Evolutionary conservation across 1,140 invertebrate species (phyloP).

Genomic region (Drosophila virilis): DNA sequence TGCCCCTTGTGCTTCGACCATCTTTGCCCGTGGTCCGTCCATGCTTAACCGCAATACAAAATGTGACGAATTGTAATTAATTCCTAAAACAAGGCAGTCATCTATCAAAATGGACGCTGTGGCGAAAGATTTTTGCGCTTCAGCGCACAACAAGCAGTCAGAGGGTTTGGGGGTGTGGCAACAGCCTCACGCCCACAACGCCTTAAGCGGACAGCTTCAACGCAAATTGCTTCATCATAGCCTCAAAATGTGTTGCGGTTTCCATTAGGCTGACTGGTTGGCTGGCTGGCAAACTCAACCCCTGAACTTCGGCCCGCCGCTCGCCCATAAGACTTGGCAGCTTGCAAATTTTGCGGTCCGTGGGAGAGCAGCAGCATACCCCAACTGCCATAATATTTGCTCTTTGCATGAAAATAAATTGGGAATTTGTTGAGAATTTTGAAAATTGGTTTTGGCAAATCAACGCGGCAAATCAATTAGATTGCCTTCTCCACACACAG

Average conservation of each 20-base stretch:
- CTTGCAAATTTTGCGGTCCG: slow-evolving; percentile 70
- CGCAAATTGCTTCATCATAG: slow-evolving; percentile 81
- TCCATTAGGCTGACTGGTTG: slow-evolving; percentile 68
- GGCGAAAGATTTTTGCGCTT: slow-evolving; percentile 78
- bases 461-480: slow-evolving; percentile 70
- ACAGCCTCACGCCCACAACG: slow-evolving; percentile 50
- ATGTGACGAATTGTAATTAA: slow-evolving; percentile 84
- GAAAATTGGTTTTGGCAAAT: slow-evolving; percentile 63
- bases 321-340: slow-evolving; percentile 37
- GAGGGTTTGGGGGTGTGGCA: slow-evolving; percentile 2
- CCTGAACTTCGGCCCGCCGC: background rate
- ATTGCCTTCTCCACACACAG: slow-evolving; percentile 43
- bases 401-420: slow-evolving; percentile 75
- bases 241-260: slow-evolving; percentile 74
- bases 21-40: slow-evolving; percentile 28
- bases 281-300: background rate
- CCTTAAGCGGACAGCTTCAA: slow-evolving; percentile 61
- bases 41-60: slow-evolving; percentile 72
- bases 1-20: slow-evolving; percentile 11
- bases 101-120: slow-evolving; percentile 77
- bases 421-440: slow-evolving; percentile 57
- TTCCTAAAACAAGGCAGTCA: slow-evolving; percentile 83
- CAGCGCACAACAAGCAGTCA: slow-evolving; percentile 53
- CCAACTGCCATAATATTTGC: slow-evolving; percentile 68
- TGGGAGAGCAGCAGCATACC: slow-evolving; percentile 29